Evolutionary conservation across 2,888 invertebrate genomes (phyloP).

Genomic region (Drosophila nigricruria): DNA sequence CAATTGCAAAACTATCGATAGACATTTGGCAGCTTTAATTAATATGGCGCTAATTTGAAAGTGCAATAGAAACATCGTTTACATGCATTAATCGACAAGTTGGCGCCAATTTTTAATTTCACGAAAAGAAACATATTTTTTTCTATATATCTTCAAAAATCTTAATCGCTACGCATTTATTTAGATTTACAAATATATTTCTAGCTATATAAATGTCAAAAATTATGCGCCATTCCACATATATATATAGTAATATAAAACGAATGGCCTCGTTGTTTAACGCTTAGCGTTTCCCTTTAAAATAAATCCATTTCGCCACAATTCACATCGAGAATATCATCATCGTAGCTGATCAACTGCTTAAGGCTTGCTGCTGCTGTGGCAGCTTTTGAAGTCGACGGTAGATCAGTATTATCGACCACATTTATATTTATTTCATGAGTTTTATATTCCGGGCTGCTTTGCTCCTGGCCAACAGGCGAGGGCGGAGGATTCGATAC

Average conservation of each 20-base stretch:
- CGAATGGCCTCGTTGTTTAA: slow-evolving; percentile 29
- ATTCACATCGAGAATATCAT: slow-evolving; percentile 90
- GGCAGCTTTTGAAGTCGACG: slow-evolving; percentile 83
- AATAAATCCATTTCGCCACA: slow-evolving; percentile 91
- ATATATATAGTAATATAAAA: slow-evolving; percentile 39
- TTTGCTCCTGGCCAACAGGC: slow-evolving; percentile 89
- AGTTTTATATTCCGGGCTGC: slow-evolving; percentile 88
- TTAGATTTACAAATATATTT: slow-evolving; percentile 73
- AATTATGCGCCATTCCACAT: slow-evolving; percentile 12
- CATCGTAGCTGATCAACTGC: slow-evolving; percentile 86
- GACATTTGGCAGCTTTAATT: background rate
- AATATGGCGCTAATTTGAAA: slow-evolving; percentile 17
- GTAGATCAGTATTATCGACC: slow-evolving; percentile 76
- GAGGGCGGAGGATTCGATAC: slow-evolving; percentile 92
- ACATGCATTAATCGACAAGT: background rate
- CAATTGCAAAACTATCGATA: slow-evolving; percentile 26
- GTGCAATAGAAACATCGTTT: background rate
- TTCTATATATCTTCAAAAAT: slow-evolving; percentile 15
- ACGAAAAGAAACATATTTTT: background rate
- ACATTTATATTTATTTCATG: slow-evolving; percentile 85
- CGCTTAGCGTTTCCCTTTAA: slow-evolving; percentile 84
- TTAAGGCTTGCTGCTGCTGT: slow-evolving; percentile 49
- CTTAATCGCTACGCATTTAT: slow-evolving; percentile 69
- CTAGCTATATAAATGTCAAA: slow-evolving; percentile 63
- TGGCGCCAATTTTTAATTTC: background rate